These are phyloP conservation scores for Ovis canadensis DNA, from an alignment of 2,113 vertebrate genomes.

Conservation along the genomic window DNA sequence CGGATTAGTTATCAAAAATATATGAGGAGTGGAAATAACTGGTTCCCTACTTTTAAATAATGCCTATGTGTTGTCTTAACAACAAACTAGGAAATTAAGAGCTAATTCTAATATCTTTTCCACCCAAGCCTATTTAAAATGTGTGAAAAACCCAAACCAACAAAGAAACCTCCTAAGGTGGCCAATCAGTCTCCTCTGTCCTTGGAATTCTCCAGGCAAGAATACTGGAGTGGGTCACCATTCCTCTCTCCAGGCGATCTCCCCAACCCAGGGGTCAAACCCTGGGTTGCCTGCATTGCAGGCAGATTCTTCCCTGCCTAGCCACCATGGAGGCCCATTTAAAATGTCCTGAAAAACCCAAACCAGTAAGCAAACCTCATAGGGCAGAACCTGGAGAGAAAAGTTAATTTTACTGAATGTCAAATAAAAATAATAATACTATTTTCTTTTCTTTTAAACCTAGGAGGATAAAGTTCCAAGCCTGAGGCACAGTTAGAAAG, in stretches of 20 bases:
- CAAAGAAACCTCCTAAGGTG: neutral
- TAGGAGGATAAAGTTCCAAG: neutral
- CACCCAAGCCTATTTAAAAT: neutral
- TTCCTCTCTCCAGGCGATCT: neutral
- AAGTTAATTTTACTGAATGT: neutral
- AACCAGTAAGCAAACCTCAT: neutral
- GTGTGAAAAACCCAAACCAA: neutral
- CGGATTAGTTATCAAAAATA: neutral
- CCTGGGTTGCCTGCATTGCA: neutral
- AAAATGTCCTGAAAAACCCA: neutral
- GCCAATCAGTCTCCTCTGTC: neutral
- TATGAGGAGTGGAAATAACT: neutral
- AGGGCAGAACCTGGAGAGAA: neutral
- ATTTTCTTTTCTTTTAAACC: neutral
- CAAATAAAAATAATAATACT: neutral
- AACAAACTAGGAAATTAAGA: neutral
- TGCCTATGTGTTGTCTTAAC: neutral
- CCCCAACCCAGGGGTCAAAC: neutral
- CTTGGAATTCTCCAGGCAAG: neutral
- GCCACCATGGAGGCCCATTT: neutral
- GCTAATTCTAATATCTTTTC: neutral
- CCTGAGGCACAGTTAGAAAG: neutral
- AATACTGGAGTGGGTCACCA: neutral
- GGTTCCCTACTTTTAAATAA: neutral
- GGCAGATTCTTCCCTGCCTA: neutral